Conservation (phyloP, 2,113 vertebrate genomes). For the Ranitomeya variabilis region DNA sequence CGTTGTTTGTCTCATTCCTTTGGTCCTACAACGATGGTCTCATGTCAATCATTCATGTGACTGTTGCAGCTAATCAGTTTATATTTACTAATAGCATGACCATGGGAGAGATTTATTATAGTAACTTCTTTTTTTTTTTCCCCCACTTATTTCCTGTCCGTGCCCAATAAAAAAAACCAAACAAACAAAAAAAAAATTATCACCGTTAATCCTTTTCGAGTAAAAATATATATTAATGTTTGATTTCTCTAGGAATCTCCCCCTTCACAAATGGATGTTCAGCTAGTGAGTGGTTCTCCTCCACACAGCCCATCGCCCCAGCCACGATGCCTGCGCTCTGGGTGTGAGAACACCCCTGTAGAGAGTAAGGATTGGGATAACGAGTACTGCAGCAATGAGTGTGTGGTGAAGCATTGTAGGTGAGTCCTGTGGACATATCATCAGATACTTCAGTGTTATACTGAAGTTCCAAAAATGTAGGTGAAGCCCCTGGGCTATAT, state of each 20-base stretch:
- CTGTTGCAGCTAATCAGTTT: too few relatives aligned
- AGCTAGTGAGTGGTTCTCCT: constrained; percentile 78
- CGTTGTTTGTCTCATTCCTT: too few relatives aligned
- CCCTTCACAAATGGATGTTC: constrained; percentile 82
- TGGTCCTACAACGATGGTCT: too few relatives aligned
- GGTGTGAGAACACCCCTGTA: constrained; percentile 84
- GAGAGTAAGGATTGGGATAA: constrained; percentile 89
- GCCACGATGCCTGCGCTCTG: constrained; percentile 81
- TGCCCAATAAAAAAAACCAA: too few relatives aligned
- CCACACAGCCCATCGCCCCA: constrained; percentile 66
- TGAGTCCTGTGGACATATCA: constrained; percentile 59
- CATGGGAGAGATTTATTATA: too few relatives aligned
- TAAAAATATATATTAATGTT: too few relatives aligned
- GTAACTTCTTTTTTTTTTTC: too few relatives aligned
- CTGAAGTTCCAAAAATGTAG: neutral
- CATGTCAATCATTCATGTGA: too few relatives aligned
- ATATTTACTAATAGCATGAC: too few relatives aligned
- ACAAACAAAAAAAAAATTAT: too few relatives aligned
- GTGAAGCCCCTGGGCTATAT: neutral
- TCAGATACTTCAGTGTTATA: neutral
- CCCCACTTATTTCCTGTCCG: too few relatives aligned
- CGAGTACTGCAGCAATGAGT: constrained; percentile 91
- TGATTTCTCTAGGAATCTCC: constrained; percentile 59
- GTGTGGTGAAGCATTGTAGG: constrained; percentile 91
- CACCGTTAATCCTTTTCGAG: too few relatives aligned